phyloP scores from a whole-genome alignment of 2,888 invertebrate species.

The Aromia moschata region DNA sequence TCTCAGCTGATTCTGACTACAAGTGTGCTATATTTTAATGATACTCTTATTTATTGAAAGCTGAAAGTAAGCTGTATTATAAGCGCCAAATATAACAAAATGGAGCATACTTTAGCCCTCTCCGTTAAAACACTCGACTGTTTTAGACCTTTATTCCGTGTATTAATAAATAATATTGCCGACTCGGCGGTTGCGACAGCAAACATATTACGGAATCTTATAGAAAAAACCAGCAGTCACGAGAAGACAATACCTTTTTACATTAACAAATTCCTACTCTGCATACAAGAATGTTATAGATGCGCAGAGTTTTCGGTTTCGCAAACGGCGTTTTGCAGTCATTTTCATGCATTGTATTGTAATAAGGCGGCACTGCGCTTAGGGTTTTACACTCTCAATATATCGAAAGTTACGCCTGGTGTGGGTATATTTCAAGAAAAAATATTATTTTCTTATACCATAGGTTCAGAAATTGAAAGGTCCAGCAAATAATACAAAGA shows the following conservation, averaged over 20 bases:
- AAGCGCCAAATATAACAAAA: no score
- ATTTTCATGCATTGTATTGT: constrained; percentile 31
- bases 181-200: background rate
- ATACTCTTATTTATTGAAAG: no score
- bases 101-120: no score
- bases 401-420: constrained; percentile 2
- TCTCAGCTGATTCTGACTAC: no score
- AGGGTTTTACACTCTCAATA: constrained; percentile 11
- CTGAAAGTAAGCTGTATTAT: no score
- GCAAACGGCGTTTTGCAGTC: constrained; percentile 25
- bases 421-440: constrained; percentile 12
- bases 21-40: no score
- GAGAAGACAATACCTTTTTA: constrained; percentile 9
- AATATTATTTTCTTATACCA: constrained; percentile 4
- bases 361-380: constrained; percentile 26
- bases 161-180: background rate
- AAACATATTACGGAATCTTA: constrained; percentile 1
- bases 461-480: no score
- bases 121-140: no score
- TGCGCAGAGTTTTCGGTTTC: constrained; percentile 6
- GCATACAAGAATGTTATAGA: constrained; percentile 21
- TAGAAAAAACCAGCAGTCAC: constrained; percentile 4
- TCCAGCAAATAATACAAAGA: no score
- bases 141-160: no score
- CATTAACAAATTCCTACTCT: constrained; percentile 11